Conservation (phyloP, 2,797 vertebrate species). For the Coluber constrictor region DNA sequence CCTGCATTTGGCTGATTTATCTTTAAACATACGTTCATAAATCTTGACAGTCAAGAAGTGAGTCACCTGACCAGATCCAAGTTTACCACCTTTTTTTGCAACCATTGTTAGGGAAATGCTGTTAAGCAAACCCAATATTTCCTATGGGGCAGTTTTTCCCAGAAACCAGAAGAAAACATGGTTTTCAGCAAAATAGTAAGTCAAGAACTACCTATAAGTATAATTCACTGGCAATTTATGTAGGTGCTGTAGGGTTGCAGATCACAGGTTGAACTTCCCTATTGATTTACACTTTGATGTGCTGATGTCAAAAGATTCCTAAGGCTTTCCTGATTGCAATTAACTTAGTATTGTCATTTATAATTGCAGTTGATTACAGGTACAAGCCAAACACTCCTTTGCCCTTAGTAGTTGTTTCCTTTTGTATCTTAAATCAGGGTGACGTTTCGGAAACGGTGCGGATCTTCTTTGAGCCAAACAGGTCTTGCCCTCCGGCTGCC, state of each 20-base stretch:
- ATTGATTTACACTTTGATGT: background rate
- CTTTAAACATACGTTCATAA: background rate
- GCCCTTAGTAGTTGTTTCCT: background rate
- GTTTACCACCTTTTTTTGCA: background rate
- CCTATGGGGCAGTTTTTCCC: background rate
- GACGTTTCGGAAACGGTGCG: slow-evolving; percentile 94
- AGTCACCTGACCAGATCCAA: background rate
- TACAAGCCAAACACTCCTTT: background rate
- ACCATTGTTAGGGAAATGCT: background rate
- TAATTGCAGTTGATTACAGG: background rate
- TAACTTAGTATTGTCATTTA: background rate
- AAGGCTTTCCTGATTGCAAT: background rate
- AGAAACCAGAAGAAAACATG: background rate
- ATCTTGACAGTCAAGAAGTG: background rate
- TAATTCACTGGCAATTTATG: background rate
- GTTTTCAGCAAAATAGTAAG: background rate
- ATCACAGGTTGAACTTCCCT: background rate
- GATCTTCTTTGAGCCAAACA: slow-evolving; percentile 93
- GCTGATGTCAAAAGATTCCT: background rate
- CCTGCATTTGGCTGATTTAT: too few species aligned
- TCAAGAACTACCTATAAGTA: background rate
- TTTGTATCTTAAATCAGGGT: slow-evolving; percentile 74
- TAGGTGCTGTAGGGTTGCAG: background rate
- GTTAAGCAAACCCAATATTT: background rate
- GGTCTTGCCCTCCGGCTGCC: slow-evolving; percentile 83